A percentile compares a stretch with the other conserved stretches of the same genome.
phyloP scores from a whole-genome alignment of 37 sponge, comb jelly and placozoan species.

The Crambe crambe region DNA sequence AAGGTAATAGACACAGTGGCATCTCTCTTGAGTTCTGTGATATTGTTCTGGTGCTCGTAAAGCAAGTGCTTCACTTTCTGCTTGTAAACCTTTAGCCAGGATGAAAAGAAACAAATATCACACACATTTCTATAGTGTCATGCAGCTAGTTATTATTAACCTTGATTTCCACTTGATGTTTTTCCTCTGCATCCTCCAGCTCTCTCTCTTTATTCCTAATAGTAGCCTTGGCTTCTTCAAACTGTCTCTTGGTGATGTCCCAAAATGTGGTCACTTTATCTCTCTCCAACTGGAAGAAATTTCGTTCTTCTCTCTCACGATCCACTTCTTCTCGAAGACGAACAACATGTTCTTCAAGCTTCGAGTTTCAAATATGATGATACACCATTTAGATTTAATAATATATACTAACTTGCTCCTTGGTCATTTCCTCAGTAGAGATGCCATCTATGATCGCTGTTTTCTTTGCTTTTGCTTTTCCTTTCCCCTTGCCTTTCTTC shows the following conservation, averaged over 20 bases:
- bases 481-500: slow-evolving; percentile 74
- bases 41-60: slow-evolving; percentile 97
- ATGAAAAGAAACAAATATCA: not conserved
- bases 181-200: slow-evolving; percentile 93
- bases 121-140: not conserved
- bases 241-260: slow-evolving; percentile 96
- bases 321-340: slow-evolving; percentile 92
- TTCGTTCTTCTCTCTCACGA: slow-evolving; percentile 94
- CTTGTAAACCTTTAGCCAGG: slow-evolving; percentile 86
- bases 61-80: slow-evolving; percentile 99
- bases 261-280: slow-evolving; percentile 98
- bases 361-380: too few species aligned
- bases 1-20: slow-evolving; percentile 83
- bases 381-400: not conserved
- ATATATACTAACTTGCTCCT: slow-evolving; percentile 72
- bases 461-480: slow-evolving; percentile 71
- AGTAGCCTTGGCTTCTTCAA: slow-evolving; percentile 83
- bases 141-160: slow-evolving; percentile 56
- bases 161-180: slow-evolving; percentile 99
- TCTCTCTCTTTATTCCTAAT: slow-evolving; percentile 92
- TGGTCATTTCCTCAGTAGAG: slow-evolving; percentile 92
- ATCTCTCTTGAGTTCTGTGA: slow-evolving; percentile 96
- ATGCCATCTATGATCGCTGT: slow-evolving; percentile 86
- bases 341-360: slow-evolving; percentile 89
- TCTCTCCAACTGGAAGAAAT: slow-evolving; percentile 97